Conservation (phyloP, 2,113 vertebrate species). For the Carlito syrichta region DNA sequence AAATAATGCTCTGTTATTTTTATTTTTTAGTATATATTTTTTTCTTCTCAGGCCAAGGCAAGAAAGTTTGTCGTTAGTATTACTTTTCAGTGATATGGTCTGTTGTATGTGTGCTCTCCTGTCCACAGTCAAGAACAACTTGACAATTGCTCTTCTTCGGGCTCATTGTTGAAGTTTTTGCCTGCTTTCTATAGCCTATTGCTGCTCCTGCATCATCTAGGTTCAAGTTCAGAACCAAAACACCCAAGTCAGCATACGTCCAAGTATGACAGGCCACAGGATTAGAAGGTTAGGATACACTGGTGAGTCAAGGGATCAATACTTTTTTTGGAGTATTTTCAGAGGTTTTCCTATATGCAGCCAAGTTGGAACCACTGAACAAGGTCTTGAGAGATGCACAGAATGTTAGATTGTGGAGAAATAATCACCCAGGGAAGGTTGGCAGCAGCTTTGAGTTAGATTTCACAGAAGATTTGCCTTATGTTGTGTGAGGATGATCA, state of each 20-base stretch:
- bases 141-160: neutral
- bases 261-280: fast-evolving
- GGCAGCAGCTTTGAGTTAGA: neutral
- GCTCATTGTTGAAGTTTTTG: too few species aligned
- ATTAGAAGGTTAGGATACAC: too few species aligned
- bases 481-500: neutral
- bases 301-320: neutral
- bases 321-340: neutral
- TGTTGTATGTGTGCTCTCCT: fast-evolving
- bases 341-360: neutral
- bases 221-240: neutral
- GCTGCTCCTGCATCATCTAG: neutral
- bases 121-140: fast-evolving
- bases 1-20: neutral
- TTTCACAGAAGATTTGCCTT: neutral
- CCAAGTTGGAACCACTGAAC: neutral
- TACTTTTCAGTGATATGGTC: neutral
- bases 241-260: too few species aligned
- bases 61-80: neutral
- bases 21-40: neutral
- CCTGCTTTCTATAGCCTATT: neutral
- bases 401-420: neutral
- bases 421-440: too few species aligned
- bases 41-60: neutral
- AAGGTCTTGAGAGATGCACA: neutral